Conservation (phyloP, 2,888 invertebrate genomes). For the Pterobdella sp. region DNA sequence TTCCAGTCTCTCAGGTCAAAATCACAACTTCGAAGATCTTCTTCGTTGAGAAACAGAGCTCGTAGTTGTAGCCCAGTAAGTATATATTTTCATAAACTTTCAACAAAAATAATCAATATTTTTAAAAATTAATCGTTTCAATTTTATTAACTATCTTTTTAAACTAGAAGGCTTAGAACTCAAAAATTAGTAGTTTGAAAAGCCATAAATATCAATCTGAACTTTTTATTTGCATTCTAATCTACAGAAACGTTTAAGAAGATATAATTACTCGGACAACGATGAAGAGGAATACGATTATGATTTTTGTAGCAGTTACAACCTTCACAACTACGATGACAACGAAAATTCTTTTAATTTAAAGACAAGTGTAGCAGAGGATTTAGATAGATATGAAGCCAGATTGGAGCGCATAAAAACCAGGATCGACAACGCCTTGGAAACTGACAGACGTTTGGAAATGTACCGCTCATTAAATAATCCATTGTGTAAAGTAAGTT, state of each 20-base stretch:
- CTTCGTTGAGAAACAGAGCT: constrained; percentile 1
- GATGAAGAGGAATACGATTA: background rate
- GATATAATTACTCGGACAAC: background rate
- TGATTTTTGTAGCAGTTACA: background rate
- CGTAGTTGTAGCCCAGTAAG: background rate
- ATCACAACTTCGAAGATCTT: constrained; percentile 11
- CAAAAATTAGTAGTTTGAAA: too few relatives aligned
- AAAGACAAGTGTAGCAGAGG: background rate
- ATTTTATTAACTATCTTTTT: background rate
- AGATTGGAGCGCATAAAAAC: constrained; percentile 28
- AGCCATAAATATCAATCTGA: too few relatives aligned
- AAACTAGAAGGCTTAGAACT: too few relatives aligned
- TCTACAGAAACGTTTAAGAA: background rate
- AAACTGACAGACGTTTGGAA: constrained; percentile 29
- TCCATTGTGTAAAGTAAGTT: background rate
- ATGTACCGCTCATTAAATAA: background rate
- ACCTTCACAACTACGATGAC: background rate
- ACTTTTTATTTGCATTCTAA: too few relatives aligned
- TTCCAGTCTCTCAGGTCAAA: constrained; percentile 18
- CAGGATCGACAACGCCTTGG: constrained; percentile 29
- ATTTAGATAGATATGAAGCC: constrained; percentile 14
- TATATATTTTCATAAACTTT: too few relatives aligned
- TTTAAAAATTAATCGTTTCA: too few relatives aligned
- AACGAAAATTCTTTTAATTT: background rate
- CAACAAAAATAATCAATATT: too few relatives aligned